phyloP scores from a whole-genome alignment of 2,113 vertebrate species.

The Hippocampus abdominalis region DNA sequence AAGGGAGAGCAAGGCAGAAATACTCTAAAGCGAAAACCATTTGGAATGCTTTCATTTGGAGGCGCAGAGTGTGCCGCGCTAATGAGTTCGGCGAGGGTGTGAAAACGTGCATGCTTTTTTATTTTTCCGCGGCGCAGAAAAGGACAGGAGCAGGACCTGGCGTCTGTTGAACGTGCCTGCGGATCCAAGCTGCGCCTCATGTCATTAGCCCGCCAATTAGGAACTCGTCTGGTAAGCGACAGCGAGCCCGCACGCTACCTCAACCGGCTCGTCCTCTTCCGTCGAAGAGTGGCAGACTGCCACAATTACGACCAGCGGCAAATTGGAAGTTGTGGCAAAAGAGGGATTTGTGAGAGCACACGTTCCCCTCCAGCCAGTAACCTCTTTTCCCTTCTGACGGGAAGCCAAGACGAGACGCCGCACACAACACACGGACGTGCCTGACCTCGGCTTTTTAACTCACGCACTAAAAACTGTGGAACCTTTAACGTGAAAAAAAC shows the following conservation, averaged over 20 bases:
- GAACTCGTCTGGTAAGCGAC: slow-evolving; percentile 35
- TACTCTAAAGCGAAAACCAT: background rate
- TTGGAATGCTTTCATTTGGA: background rate
- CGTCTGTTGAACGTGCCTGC: slow-evolving; percentile 41
- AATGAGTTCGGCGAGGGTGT: slow-evolving; percentile 19
- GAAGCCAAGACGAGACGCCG: slow-evolving; percentile 44
- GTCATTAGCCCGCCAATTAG: slow-evolving; percentile 63
- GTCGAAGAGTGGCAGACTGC: slow-evolving; percentile 54
- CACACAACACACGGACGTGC: background rate
- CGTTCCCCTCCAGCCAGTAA: slow-evolving; percentile 45
- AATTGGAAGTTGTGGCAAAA: slow-evolving; percentile 61
- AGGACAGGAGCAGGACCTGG: slow-evolving; percentile 30
- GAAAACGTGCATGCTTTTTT: slow-evolving; percentile 29
- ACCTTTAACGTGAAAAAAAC: background rate
- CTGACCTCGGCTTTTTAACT: slow-evolving; percentile 4
- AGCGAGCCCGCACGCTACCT: slow-evolving; percentile 27
- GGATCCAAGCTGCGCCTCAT: slow-evolving; percentile 43
- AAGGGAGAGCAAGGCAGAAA: background rate
- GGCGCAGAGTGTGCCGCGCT: background rate
- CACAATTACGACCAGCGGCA: slow-evolving; percentile 60
- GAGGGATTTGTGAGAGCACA: slow-evolving; percentile 54
- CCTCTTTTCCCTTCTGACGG: slow-evolving; percentile 44
- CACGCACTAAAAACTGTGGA: background rate
- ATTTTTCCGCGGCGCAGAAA: slow-evolving; percentile 34
- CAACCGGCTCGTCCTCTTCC: slow-evolving; percentile 36